Base-by-base conservation (phyloP, 2,113 vertebrate species). In the Podarcis cretensis region DNA sequence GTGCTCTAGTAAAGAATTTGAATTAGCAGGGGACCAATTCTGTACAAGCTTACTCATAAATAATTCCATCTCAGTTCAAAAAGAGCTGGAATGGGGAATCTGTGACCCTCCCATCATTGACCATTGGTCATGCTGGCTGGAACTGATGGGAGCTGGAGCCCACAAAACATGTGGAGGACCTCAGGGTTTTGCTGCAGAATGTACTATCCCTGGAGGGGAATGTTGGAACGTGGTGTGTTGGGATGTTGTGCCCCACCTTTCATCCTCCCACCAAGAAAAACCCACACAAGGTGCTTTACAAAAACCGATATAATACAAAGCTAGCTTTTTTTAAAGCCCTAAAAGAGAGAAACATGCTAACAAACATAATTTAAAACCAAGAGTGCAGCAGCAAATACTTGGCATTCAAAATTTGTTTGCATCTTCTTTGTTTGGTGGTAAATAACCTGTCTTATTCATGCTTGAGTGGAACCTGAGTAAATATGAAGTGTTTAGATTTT, bases 381-480 rank as follows among this genome's bases (percentile, higher is more conserved):
- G 83, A 95, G 94, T 86, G 37, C 21, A 0, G 71, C 40, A 79
- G 66, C 27, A 18, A 83, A 20, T 30, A 6, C 73, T 48, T 93
- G 95, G 91, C 87, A 3, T 2, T 86, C 59, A 69, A 32, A 23
- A 89, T 35, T 76, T 80, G 76, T 5, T 92, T 93, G 73, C 91
- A 65, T 48, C 68, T 59, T 81, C 5, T 25, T 54, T 30, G 81
- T 90, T 92, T 76, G 83, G 89, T 93, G 87, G 69, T 92, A 84
- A 91, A 68, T 92, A 66, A 40, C 8, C 20, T 93, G 10, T 8
- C 75, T 89, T 59, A 40, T 76, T 85, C 1, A 8, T 59, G 48
- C 16, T 13, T 37, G 40, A 92, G 92, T 79, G 1, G 66, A 57
- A 16, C 25, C 65, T 7, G 0, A 1, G 37, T 83, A 1, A 8